Evolutionary conservation across 2,888 invertebrate genomes (phyloP), one percentile per base, ranked within the genome.

Genomic region (Pollenia amentaria): DNA sequence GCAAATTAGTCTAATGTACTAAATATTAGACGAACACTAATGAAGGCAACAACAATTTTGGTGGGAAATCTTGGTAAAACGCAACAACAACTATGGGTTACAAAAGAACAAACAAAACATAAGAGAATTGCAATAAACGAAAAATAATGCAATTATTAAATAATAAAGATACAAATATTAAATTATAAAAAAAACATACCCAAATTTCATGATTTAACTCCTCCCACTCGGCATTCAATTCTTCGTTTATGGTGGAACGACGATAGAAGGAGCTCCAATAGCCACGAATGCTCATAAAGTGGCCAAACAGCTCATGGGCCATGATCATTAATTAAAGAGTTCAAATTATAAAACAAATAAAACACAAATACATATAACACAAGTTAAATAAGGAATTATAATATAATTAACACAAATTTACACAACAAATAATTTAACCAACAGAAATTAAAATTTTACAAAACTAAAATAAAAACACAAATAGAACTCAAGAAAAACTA

Each of bases 171-270:
- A 60, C 46, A 40, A 29, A 62, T 51, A 57, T 29, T 38, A 2
- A 16, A 73, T 4, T 44, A 84, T 78, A 75, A 78, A 18, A n/a
- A 88, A 87, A 89, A 91, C 93, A 87, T 87, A 93, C 93, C 93
- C 92, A 92, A 88, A 93, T 93, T 44, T 93, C 92, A 11, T 89
- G 70, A 76, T 92, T 90, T 1, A 93, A 57, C 6, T 88, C 72
- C 3, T 82, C 76, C 93, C 93, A 93, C 82, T 93, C 93, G 3
- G 88, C 88, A 83, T 92, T 93, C 1, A 93, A 69, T 55, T 92
- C 91, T 3, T 87, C 77, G 67, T 92, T 92, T 29, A 93, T 88
- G 9, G 89, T 84, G 21, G 89, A 89, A 60, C 91, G 90, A 6
- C 92, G 89, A 88, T 91, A 91, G 40, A 92, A 91, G 6, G 83